Evolutionary conservation across 2,888 invertebrate genomes (phyloP), one percentile per base, ranked within the genome.

Genomic region (Oscheius myriophilus): DNA sequence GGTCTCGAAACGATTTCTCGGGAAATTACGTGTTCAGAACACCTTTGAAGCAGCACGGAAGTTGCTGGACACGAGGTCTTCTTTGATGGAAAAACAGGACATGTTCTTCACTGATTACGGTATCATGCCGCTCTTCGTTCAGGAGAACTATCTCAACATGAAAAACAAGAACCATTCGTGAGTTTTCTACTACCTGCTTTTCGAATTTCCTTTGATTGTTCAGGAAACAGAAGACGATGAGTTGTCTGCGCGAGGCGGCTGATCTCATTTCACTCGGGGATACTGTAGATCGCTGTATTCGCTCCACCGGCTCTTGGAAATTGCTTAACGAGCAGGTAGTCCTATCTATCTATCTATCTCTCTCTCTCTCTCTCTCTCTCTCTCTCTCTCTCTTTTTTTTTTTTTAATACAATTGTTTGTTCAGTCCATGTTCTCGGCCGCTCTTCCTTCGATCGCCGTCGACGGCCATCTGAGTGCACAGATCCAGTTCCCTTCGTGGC

Each of bases 71-170:
- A 90, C 41, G 91, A 91, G 55, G 92, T 93, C 81, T 52, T 78
- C 73, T 0, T 52, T 84, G n/a, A 41, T 67, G n/a, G 76, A 83
- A 58, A 84, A 84, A 64, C 76, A 79, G 67, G 93, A 93, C 86
- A 89, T 98, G 66, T 99, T 97, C 89, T 99, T 97, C 89, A 92
- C 93, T 85, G 98, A 99, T 89, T 99, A 98, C 89, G 94, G 92
- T 84, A 90, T 98, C 75, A 92, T 92, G n/a, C 94, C 96, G 1
- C 89, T 99, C 16, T 98, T 99, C 88, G 95, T 98, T 0, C 96
- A 97, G 84, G 97, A 99, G 87, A 98, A 97, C 88, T 99, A 98
- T 88, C 88, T 93, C 21, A 90, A 90, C 76, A 93, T 93, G 0
- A 71, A 66, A 25, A 78, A 73, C 58, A 70, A 75, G 4, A 66